Percentiles rank a stretch among this genome's conserved stretches.
Conservation (phyloP, 2,797 vertebrate species). For the Catamblyrhynchus diadema region DNA sequence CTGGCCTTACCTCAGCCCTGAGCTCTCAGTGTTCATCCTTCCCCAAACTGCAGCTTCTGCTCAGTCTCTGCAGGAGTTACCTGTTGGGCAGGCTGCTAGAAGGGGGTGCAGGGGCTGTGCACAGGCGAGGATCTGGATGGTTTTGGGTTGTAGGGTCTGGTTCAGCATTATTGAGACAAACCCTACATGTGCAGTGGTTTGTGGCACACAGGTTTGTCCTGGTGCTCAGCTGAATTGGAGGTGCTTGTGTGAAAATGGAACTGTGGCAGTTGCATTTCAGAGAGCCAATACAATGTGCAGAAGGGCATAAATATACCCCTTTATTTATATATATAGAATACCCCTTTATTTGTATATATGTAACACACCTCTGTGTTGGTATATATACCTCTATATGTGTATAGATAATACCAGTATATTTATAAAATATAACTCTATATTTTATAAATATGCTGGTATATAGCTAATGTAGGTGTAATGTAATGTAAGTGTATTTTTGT, state of each 20-base stretch:
- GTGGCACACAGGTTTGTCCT: accelerated
- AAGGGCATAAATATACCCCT: neutral
- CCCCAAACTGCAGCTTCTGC: neutral
- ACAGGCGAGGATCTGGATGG: accelerated
- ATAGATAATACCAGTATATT: neutral
- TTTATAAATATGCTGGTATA: too few relatives aligned
- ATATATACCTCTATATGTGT: neutral
- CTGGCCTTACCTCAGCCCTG: neutral
- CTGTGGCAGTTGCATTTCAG: neutral
- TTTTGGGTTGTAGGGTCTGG: neutral
- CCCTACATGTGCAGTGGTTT: accelerated
- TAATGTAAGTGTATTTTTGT: neutral
- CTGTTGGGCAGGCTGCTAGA: neutral
- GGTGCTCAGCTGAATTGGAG: neutral
- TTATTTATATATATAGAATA: neutral
- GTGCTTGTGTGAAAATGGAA: neutral
- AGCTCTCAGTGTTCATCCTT: neutral
- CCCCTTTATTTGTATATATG: neutral
- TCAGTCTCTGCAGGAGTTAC: neutral
- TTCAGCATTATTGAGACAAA: neutral
- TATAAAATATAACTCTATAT: neutral
- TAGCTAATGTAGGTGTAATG: neutral
- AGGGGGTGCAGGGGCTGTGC: neutral
- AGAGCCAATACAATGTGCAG: accelerated
- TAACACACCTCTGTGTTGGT: neutral